A percentile compares a stretch with the other conserved stretches of the same genome.
Evolutionary conservation across 2,888 invertebrate species (phyloP).

Genomic region (Cataglyphis rosenhaueri): DNA sequence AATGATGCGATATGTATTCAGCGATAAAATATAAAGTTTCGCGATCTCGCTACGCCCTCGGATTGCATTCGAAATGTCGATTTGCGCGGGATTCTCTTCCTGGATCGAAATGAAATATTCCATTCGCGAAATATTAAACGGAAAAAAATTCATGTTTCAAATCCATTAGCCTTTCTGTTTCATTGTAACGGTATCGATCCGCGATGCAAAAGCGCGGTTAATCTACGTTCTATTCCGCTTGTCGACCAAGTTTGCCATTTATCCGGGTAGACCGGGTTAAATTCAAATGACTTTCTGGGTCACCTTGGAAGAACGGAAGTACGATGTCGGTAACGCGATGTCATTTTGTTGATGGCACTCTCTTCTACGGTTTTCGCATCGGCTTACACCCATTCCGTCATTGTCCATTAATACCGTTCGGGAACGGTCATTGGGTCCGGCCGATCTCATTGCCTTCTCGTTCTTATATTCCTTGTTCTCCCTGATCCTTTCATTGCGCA

Average conservation of each 20-base stretch:
- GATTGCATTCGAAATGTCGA: conserved; percentile 4
- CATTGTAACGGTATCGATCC: conserved; percentile 46
- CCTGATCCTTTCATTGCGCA: conserved; percentile 28
- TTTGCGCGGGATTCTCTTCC: conserved; percentile 8
- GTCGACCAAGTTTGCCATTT: conserved; percentile 51
- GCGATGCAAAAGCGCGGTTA: conserved; percentile 45
- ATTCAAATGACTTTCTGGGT: conserved; percentile 54
- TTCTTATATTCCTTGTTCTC: conserved; percentile 33
- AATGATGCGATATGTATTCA: neutral
- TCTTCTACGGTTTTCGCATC: neutral
- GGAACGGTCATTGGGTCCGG: conserved; percentile 22
- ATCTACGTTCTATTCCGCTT: conserved; percentile 51
- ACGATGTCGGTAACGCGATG: neutral
- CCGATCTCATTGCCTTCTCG: conserved; percentile 9
- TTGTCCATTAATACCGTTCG: conserved; percentile 17
- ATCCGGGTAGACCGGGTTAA: conserved; percentile 38
- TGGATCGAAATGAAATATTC: conserved; percentile 21
- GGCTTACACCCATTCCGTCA: conserved; percentile 9
- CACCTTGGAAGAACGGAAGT: conserved; percentile 32
- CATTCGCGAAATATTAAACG: conserved; percentile 6
- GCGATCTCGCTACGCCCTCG: neutral
- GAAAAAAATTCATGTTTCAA: conserved; percentile 34
- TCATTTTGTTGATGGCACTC: neutral
- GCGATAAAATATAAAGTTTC: conserved; percentile 11
- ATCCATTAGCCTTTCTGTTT: conserved; percentile 49